phyloP scores from a whole-genome alignment of 1,140 invertebrate species.

The Plectrocnemia conspersa region DNA sequence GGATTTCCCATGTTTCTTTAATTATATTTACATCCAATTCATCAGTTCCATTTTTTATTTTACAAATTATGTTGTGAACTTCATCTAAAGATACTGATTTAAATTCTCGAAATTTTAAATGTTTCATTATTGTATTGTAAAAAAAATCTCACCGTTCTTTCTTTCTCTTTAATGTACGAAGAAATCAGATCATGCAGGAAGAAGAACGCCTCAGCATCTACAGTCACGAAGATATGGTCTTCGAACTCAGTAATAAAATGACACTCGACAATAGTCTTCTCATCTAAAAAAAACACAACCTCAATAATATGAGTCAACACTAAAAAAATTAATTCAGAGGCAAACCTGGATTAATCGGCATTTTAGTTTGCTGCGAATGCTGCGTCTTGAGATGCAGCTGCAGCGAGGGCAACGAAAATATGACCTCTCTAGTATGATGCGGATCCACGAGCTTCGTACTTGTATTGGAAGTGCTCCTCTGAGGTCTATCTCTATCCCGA shows the following conservation, averaged over 20 bases:
- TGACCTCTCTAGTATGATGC: constrained; percentile 88
- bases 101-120: too few relatives aligned
- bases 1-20: too few relatives aligned
- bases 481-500: constrained; percentile 28
- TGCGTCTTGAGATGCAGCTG: constrained; percentile 91
- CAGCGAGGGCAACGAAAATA: constrained; percentile 89
- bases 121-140: too few relatives aligned
- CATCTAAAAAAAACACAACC: constrained; percentile 52
- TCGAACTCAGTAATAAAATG: constrained; percentile 98
- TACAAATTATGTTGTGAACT: too few relatives aligned
- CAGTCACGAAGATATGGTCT: constrained; percentile 96
- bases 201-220: constrained; percentile 96
- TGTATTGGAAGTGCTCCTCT: constrained; percentile 40
- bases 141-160: constrained; percentile 67
- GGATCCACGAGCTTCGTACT: constrained; percentile 67
- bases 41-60: too few relatives aligned
- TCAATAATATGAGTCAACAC: background rate
- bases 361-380: constrained; percentile 71
- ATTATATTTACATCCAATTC: too few relatives aligned
- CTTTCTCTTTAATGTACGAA: constrained; percentile 90
- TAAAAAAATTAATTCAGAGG: background rate
- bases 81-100: too few relatives aligned
- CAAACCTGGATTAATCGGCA: constrained; percentile 67
- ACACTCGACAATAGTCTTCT: constrained; percentile 87
- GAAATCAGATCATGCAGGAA: constrained; percentile 96